Base-by-base conservation (phyloP, 1,140 invertebrate genomes). In the Sminthurinus signatus region DNA sequence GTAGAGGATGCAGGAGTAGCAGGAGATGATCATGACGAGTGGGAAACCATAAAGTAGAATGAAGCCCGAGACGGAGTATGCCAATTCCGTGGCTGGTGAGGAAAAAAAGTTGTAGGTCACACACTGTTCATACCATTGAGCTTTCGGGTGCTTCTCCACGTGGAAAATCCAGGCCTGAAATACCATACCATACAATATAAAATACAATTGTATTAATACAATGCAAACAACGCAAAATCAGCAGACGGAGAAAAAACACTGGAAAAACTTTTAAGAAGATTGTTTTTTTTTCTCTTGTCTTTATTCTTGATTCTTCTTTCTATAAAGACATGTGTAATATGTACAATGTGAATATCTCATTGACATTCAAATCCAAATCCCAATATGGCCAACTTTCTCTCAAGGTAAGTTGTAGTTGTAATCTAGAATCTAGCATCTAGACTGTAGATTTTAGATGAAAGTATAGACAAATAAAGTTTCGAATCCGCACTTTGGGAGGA, bases 1-100 rank as follows among this genome's bases (percentile, higher is more conserved):
- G 17, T 84, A 68, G 0, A 95, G 80, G 55, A 95, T 94, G 46
- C 89, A 87, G 0, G 84, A 84, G 67, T 94, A 96, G 72, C 88
- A 89, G 73, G 86, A 90, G 48, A 92, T 84, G 60, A 95, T 94
- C 48, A 91, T 85, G 29, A 85, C 74, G 32, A 96, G 78, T 0
- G 93, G 93, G 2, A 91, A 78, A 29, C 84, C 84, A 76, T 95
- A 95, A 86, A 94, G 91, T 71, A 88, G 82, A 2, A 85, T 72
- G 85, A 91, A 89, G 42, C 86, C 87, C 50, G 88, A 84, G 0
- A 89, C 75, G 56, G 83, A 83, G 76, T 93, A 93, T 0, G 82
- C 79, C 44, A 89, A 73, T 75, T 91, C 86, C 64, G 88, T 83
- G 5, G 12, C 15, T 15, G 25, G 15, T 8, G 56, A 60, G 4